A percentile compares a stretch with the other conserved stretches of the same genome.
phyloP scores from a whole-genome alignment of 2,113 vertebrate genomes.

The Burhinus oedicnemus region DNA sequence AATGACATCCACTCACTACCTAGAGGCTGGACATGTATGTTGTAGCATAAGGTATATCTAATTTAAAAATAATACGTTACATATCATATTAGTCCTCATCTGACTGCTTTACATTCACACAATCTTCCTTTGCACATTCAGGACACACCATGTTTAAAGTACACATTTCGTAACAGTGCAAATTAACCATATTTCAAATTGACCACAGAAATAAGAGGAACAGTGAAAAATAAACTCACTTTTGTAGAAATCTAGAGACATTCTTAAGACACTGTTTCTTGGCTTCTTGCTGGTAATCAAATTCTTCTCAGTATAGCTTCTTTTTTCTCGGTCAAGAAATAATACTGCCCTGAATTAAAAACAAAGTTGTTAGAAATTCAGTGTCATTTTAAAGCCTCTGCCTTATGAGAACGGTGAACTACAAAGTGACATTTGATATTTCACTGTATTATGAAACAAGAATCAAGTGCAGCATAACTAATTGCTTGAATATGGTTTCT shows the following conservation, averaged over 20 bases:
- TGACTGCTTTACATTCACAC: background rate
- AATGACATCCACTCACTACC: background rate
- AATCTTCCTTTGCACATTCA: background rate
- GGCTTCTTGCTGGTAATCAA: conserved; percentile 76
- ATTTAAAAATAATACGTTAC: background rate
- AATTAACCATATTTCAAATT: background rate
- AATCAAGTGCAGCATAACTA: background rate
- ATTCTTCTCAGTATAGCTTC: conserved; percentile 76
- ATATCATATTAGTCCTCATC: background rate
- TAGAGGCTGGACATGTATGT: background rate
- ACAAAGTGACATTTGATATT: background rate
- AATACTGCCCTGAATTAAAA: conserved; percentile 81
- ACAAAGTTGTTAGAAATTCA: background rate
- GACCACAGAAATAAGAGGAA: background rate
- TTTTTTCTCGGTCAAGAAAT: conserved; percentile 88
- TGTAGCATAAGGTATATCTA: background rate
- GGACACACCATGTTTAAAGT: background rate
- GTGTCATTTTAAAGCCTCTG: background rate
- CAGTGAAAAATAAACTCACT: conserved; percentile 69
- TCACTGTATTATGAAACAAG: background rate
- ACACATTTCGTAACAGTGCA: background rate
- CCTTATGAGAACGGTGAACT: background rate
- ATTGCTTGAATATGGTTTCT: background rate
- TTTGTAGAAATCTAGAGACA: conserved; percentile 92
- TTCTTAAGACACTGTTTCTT: conserved; percentile 82